These are phyloP conservation scores for Nephrocerus scutellatus DNA, from an alignment of 2,888 invertebrate species.

Conservation along the genomic window DNA sequence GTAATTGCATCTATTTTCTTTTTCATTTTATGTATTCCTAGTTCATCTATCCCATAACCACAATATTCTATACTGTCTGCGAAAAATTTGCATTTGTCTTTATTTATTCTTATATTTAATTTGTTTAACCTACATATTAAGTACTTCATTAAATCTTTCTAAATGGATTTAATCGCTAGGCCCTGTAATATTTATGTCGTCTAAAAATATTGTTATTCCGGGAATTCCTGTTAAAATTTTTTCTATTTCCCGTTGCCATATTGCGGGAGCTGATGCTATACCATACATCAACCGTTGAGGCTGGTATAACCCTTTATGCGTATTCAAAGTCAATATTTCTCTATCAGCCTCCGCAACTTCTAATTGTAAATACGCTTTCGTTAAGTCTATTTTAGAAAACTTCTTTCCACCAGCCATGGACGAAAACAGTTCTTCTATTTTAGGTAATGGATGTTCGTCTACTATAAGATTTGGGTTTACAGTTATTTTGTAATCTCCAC, in stretches of 20 bases:
- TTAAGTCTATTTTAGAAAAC: slow-evolving; percentile 28
- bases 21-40: slow-evolving; percentile 29
- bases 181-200: slow-evolving; percentile 29
- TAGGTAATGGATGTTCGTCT: slow-evolving; percentile 28
- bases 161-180: slow-evolving; percentile 23
- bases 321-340: slow-evolving; percentile 32
- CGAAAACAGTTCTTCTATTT: slow-evolving; percentile 25
- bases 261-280: slow-evolving; percentile 31
- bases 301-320: slow-evolving; percentile 33
- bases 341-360: slow-evolving; percentile 28
- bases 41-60: slow-evolving; percentile 25
- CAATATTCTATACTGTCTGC: slow-evolving; percentile 27
- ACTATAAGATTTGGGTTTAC: slow-evolving; percentile 24
- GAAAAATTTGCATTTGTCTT: slow-evolving; percentile 29
- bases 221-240: slow-evolving; percentile 24
- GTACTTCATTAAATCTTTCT: slow-evolving; percentile 21
- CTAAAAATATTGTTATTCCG: slow-evolving; percentile 29
- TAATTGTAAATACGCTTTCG: slow-evolving; percentile 35
- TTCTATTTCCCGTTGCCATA: slow-evolving; percentile 32
- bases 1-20: slow-evolving; percentile 30
- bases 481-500: slow-evolving; percentile 24
- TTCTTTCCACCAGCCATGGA: slow-evolving; percentile 21
- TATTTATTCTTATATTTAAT: slow-evolving; percentile 27
- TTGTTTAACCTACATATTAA: slow-evolving; percentile 19
- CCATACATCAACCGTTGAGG: slow-evolving; percentile 33